phyloP scores from a whole-genome alignment of 2,797 vertebrate species.

The Botia almorhae region DNA sequence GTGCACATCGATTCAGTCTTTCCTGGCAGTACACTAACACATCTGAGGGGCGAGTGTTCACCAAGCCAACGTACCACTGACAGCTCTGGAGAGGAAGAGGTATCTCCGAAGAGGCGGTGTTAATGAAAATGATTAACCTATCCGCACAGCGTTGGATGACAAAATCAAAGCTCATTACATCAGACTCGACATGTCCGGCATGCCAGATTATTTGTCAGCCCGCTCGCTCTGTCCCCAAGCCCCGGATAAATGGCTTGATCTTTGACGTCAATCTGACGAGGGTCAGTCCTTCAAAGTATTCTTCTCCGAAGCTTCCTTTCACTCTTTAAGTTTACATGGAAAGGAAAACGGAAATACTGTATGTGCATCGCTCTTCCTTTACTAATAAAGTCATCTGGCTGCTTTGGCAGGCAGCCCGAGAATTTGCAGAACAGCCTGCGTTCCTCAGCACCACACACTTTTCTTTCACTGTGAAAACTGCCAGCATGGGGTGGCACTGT shows the following conservation, averaged over 20 bases:
- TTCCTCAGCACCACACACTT: conserved; percentile 70
- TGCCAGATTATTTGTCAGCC: conserved; percentile 51
- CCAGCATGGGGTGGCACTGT: conserved; percentile 77
- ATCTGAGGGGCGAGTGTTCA: conserved; percentile 55
- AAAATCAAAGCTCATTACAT: conserved; percentile 55
- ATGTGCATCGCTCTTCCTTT: conserved; percentile 68
- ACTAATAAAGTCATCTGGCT: conserved; percentile 73
- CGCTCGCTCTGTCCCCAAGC: conserved; percentile 11
- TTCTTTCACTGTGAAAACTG: conserved; percentile 77
- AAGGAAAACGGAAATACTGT: conserved; percentile 58
- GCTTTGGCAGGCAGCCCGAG: conserved; percentile 73
- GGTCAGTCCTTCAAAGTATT: conserved; percentile 56
- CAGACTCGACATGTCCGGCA: conserved; percentile 41
- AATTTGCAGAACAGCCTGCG: conserved; percentile 69
- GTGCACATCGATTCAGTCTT: conserved; percentile 71
- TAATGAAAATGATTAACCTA: conserved; percentile 66
- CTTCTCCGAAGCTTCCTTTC: conserved; percentile 57
- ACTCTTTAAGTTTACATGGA: conserved; percentile 47
- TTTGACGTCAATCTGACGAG: conserved; percentile 51
- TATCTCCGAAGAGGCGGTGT: conserved; percentile 61
- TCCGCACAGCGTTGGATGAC: conserved; percentile 50
- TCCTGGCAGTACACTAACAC: conserved; percentile 65
- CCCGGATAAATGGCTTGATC: conserved; percentile 28
- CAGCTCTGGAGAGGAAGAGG: conserved; percentile 60
- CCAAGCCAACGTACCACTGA: conserved; percentile 50